Percentiles rank a stretch among this genome's conserved stretches.
Evolutionary conservation across 2,113 vertebrate genomes (phyloP).

Genomic region (Tupaia tana): DNA sequence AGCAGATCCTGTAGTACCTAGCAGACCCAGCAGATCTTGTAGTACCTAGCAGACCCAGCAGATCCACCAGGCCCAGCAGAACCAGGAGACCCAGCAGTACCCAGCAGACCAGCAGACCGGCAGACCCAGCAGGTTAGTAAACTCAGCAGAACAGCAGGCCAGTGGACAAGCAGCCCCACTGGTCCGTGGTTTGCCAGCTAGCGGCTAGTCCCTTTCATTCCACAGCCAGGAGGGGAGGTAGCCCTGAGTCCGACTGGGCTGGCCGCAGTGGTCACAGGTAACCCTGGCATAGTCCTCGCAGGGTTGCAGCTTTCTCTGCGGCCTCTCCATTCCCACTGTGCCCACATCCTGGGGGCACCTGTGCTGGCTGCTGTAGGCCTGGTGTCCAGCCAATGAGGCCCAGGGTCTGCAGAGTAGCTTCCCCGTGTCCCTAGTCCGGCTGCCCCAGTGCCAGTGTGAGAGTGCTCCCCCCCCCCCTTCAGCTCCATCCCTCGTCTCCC

Average conservation of each 20-base stretch:
- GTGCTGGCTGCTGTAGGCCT: not conserved
- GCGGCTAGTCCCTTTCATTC: too few species aligned
- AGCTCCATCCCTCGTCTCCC: too few species aligned
- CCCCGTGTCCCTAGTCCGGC: too few species aligned
- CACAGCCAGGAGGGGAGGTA: not conserved
- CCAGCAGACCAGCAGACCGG: not conserved
- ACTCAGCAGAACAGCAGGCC: not conserved
- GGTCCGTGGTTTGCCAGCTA: accelerated
- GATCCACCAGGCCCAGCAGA: too few species aligned
- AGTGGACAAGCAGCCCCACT: not conserved
- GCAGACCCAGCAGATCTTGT: not conserved
- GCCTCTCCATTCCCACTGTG: not conserved
- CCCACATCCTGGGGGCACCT: not conserved
- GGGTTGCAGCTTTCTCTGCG: accelerated
- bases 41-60: too few species aligned
- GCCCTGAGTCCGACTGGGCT: not conserved
- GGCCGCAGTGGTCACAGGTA: not conserved
- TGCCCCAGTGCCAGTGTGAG: not conserved
- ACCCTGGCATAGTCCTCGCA: accelerated
- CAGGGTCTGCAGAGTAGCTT: not conserved
- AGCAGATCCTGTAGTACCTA: not conserved
- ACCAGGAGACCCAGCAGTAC: not conserved
- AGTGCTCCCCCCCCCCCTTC: not conserved
- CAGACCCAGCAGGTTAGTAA: not conserved
- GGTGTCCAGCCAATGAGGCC: accelerated